Percentiles rank a stretch among this genome's conserved stretches.
These are phyloP conservation scores for Perca flavescens DNA, from an alignment of 2,113 vertebrate genomes.

Conservation along the genomic window DNA sequence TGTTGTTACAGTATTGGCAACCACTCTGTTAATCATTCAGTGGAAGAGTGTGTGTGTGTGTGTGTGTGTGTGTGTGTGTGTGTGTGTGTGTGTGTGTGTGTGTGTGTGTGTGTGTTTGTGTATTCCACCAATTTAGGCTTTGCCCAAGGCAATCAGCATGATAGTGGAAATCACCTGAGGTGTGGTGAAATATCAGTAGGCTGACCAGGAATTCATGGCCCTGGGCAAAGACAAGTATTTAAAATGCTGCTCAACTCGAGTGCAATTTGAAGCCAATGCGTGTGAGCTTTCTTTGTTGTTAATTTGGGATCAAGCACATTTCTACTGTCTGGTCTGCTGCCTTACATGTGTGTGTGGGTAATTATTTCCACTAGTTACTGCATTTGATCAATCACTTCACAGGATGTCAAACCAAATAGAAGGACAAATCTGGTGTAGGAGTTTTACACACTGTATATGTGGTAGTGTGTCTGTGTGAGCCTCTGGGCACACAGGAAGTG, in stretches of 20 bases:
- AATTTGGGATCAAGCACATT: constrained; percentile 25
- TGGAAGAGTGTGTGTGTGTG: constrained; percentile 8
- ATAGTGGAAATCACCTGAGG: constrained; percentile 29
- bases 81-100: neutral
- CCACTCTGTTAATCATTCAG: constrained; percentile 27
- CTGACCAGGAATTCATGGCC: constrained; percentile 50
- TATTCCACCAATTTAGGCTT: constrained; percentile 12
- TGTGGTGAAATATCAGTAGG: constrained; percentile 26
- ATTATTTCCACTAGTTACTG: constrained; percentile 5
- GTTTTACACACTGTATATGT: neutral
- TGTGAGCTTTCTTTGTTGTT: constrained; percentile 11
- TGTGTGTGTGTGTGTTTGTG: neutral
- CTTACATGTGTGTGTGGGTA: neutral
- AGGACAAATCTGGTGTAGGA: neutral
- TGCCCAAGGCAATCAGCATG: constrained; percentile 22
- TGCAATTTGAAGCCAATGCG: neutral
- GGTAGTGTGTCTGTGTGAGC: neutral
- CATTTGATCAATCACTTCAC: constrained; percentile 11
- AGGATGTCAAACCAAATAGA: constrained; percentile 7
- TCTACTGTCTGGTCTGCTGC: neutral
- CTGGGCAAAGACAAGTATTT: constrained; percentile 39
- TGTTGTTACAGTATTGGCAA: neutral
- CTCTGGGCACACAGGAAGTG: constrained; percentile 48
- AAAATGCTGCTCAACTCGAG: constrained; percentile 31
- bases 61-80: neutral